phyloP scores from a whole-genome alignment of 30 jellyfish, hydroid and myxozoan genomes.

The Calvadosia cruxmelitensis region DNA sequence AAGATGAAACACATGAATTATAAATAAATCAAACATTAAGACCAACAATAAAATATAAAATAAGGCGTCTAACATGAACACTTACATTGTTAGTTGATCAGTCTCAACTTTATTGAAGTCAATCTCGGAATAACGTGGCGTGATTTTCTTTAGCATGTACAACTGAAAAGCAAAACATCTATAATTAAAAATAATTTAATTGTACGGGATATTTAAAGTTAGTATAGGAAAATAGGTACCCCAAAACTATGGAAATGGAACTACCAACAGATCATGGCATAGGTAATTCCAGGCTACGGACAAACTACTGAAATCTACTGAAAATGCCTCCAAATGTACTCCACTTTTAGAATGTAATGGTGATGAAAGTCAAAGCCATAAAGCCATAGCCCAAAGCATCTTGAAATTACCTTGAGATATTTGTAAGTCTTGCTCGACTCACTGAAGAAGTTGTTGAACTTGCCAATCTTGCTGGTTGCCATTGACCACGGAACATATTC shows the following conservation, averaged over 20 bases:
- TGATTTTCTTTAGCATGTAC: neutral
- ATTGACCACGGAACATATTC: conserved; percentile 78
- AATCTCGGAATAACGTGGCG: neutral
- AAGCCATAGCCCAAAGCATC: neutral
- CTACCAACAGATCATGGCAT: too few relatives aligned
- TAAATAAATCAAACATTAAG: neutral
- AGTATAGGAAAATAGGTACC: too few relatives aligned
- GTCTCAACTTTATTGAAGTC: neutral
- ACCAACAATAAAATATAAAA: neutral
- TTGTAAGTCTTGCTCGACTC: neutral
- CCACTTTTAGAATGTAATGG: too few relatives aligned
- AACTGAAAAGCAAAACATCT: too few relatives aligned
- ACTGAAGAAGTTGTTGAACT: neutral
- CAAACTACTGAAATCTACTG: too few relatives aligned
- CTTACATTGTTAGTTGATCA: neutral
- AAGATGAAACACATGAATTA: neutral
- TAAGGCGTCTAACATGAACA: neutral
- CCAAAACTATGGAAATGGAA: too few relatives aligned
- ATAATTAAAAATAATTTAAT: too few relatives aligned
- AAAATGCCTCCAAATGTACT: too few relatives aligned
- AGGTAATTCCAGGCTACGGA: too few relatives aligned
- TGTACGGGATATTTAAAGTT: too few relatives aligned
- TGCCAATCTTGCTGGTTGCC: conserved; percentile 4
- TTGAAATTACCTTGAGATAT: neutral
- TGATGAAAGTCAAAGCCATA: neutral